phyloP scores from a whole-genome alignment of 2,888 invertebrate genomes.

The Acleris sparsana region DNA sequence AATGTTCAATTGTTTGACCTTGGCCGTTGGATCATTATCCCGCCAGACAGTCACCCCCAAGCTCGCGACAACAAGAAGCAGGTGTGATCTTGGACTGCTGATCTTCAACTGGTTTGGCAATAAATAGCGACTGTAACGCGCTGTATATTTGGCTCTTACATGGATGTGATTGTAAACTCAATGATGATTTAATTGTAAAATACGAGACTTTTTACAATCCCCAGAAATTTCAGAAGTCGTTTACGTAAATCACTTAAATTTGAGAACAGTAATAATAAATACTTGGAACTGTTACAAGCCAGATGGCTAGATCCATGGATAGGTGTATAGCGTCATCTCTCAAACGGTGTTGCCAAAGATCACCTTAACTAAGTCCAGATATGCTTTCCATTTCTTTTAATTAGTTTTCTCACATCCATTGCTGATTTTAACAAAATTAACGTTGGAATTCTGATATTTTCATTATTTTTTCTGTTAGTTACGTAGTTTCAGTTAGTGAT shows the following conservation, averaged over 20 bases:
- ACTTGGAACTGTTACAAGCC: background rate
- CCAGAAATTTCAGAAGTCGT: no score
- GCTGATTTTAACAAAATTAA: slow-evolving; percentile 11
- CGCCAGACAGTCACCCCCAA: slow-evolving; percentile 33
- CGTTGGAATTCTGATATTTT: slow-evolving; percentile 6
- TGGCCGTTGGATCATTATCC: slow-evolving; percentile 17
- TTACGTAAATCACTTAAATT: no score
- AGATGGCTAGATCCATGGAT: slow-evolving; percentile 20
- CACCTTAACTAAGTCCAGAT: slow-evolving; percentile 42
- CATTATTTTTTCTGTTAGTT: no score
- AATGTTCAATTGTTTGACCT: slow-evolving; percentile 29
- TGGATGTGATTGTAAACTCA: background rate
- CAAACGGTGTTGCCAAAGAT: slow-evolving; percentile 42
- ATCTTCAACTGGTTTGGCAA: slow-evolving; percentile 27
- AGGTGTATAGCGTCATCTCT: slow-evolving; percentile 16
- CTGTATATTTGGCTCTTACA: slow-evolving; percentile 5
- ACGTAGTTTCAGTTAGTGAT: no score
- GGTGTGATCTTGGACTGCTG: slow-evolving; percentile 42
- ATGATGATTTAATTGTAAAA: background rate
- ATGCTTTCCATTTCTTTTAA: slow-evolving; percentile 30
- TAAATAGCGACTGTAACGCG: slow-evolving; percentile 11
- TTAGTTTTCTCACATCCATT: slow-evolving; percentile 16
- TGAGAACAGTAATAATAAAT: no score
- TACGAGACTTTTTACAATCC: no score
- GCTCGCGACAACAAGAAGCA: slow-evolving; percentile 44